These are phyloP conservation scores for Daptonema setosum DNA, from an alignment of 2,888 invertebrate genomes.

Conservation along the genomic window DNA sequence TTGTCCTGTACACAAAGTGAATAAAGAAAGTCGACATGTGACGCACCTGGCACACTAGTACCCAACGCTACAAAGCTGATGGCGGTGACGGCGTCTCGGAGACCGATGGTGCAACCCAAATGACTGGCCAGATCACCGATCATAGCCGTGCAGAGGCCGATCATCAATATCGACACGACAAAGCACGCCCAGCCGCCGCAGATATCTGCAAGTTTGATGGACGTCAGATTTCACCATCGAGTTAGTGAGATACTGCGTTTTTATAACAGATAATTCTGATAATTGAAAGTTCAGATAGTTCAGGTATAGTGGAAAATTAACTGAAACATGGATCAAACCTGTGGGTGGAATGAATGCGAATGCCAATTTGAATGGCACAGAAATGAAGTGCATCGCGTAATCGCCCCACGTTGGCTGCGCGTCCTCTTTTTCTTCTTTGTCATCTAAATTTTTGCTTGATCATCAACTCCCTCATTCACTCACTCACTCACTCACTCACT, in stretches of 20 bases:
- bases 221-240: background rate
- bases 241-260: background rate
- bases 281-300: background rate
- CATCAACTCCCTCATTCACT: no score
- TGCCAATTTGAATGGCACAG: conserved; percentile 88
- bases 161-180: conserved; percentile 65
- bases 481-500: no score
- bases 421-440: conserved; percentile 11
- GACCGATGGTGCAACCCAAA: conserved; percentile 86
- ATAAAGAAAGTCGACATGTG: background rate
- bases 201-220: conserved; percentile 38
- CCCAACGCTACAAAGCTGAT: conserved; percentile 92
- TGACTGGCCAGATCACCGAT: conserved; percentile 91
- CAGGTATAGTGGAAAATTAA: background rate
- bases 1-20: background rate
- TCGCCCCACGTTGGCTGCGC: conserved; percentile 34
- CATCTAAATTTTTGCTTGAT: background rate
- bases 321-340: conserved; percentile 37
- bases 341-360: conserved; percentile 96
- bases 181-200: conserved; percentile 85
- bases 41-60: conserved; percentile 80
- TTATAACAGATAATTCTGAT: background rate
- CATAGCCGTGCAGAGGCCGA: conserved; percentile 79
- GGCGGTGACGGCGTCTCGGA: conserved; percentile 88
- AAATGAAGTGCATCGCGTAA: conserved; percentile 79